Evolutionary conservation across 2,797 vertebrate genomes (phyloP), one percentile per base, ranked within the genome.

Genomic region (Pseudochaenichthys georgianus): DNA sequence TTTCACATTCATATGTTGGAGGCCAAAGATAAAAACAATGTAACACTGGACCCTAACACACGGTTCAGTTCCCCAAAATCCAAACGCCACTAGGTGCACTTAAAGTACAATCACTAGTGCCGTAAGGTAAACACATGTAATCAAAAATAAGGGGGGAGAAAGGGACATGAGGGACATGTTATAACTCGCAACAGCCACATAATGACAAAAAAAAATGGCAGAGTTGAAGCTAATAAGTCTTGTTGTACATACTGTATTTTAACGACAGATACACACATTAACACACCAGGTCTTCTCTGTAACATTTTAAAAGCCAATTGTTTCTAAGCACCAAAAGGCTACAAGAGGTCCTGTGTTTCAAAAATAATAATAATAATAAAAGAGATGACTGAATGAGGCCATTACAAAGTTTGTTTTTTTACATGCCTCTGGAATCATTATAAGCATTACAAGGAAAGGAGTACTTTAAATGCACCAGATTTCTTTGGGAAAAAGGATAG

Each of bases 31-130:
- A 89, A 88, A 90, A 91, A 89, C 86, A 86, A 91, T 91, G 90
- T 90, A 93, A 95, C 92, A 93, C 86, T 87, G 89, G 93, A 94
- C 90, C 94, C 82, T 82, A 88, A 92, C 85, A 92, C 81, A 89
- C 86, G 91, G 90, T 91, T 92, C 87, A 85, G 82, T 92, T 89
- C 88, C 84, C 90, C 88, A 89, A 85, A 38, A 88, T 89, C 90
- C 86, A 87, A 90, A 90, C 75, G 83, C 83, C 89, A 94, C 94
- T 93, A 94, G 94, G 89, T 95, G 95, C 95, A 95, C 93, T 94
- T 93, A 86, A 94, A 95, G 94, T 95, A 95, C 95, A 96, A 95
- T 95, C 93, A 89, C 93, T 94, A 94, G 92, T 94, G 94, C 90
- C 92, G 79, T 89, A 87, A 92, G 88, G 93, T 93, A 90, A 93